These are phyloP conservation scores for Caenorhabditis angaria DNA, from an alignment of 2,888 invertebrate species.

Conservation along the genomic window DNA sequence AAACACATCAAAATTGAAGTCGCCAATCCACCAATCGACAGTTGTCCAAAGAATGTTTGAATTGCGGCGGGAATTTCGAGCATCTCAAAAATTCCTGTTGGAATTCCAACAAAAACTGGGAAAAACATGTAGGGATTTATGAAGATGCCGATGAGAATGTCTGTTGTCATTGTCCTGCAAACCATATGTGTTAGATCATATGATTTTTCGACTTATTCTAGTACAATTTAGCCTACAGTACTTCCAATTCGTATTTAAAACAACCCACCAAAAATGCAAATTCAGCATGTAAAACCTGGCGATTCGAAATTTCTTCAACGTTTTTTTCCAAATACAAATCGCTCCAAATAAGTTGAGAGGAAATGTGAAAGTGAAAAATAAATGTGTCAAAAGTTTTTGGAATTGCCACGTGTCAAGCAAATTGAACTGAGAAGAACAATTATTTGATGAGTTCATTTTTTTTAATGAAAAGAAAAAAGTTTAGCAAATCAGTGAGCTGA, in stretches of 20 bases:
- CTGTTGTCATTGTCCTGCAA: constrained; percentile 30
- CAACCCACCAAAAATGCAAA: constrained; percentile 27
- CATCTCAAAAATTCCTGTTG: constrained; percentile 29
- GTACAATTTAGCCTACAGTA: too few relatives aligned
- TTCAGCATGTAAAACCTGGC: constrained; percentile 29
- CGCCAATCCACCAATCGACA: constrained; percentile 26
- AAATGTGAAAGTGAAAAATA: constrained; percentile 13
- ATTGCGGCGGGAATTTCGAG: constrained; percentile 21
- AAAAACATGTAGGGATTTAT: constrained; percentile 41
- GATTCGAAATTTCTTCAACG: constrained; percentile 22
- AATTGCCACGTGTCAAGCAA: constrained; percentile 32
- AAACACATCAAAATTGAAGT: constrained; percentile 38
- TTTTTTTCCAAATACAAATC: constrained; percentile 31
- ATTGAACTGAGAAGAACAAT: constrained; percentile 10
- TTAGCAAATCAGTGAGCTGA: too few relatives aligned
- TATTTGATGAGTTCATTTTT: too few relatives aligned
- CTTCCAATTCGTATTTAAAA: too few relatives aligned
- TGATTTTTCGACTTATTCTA: too few relatives aligned
- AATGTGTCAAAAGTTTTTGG: constrained; percentile 23
- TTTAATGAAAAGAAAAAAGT: too few relatives aligned
- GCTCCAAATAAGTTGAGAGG: constrained; percentile 34
- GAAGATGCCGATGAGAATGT: constrained; percentile 30
- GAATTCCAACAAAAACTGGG: constrained; percentile 35
- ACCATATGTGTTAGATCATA: too few relatives aligned
- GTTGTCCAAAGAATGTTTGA: constrained; percentile 37